Base-by-base conservation (phyloP, 1,140 invertebrate species). In the Pogonomyrmex californicus region DNA sequence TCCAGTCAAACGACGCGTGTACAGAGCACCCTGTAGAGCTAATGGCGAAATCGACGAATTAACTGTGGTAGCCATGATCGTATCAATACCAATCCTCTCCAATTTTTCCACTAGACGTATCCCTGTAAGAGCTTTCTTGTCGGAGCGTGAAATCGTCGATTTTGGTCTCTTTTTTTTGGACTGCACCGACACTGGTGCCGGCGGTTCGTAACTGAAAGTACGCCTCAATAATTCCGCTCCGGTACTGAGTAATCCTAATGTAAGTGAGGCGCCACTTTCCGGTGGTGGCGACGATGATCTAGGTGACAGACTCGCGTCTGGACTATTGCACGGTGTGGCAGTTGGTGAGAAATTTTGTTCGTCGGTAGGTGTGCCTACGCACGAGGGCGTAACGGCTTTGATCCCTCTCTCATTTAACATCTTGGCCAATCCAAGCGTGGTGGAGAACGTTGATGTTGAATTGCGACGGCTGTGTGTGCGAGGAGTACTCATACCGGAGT, bases 381-480 rank as follows among this genome's bases (percentile, higher is more conserved):
- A 96, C 33, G 96, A 97, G 66, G 96, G 97, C 30, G 97, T 97
- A 0, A 96, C 96, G 62, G 97, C 97, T 93, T 97, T 97, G 68
- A 98, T 98, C 51, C 97, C 98, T 86, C 98, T 95, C 92, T 98
- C 98, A 85, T 98, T 97, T 10, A 98, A 94, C 95, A 98, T 97
- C 87, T 97, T 97, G 1, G 98, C 98, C 7, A 98, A 94, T 0
- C 98, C 97, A 7, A 97, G 94, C 7, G 97, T 97, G 38, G 97
- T 98, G 30, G 97, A 98, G 93, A 97, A 98, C 1, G 97, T 98
- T 5, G 96, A 97, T 14, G 97, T 97, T 7, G 97, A 97, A 92
- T 97, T 98, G 73, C 96, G 96, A 82, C 96, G 96, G 86, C 97
- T 97, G n/a, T 96, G 90, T 2, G 95, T 95, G 9, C 96, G 94